A percentile compares a stretch with the other conserved stretches of the same genome.
Evolutionary conservation across 2,113 vertebrate species (phyloP).

Genomic region (Rhabdornis inornatus): DNA sequence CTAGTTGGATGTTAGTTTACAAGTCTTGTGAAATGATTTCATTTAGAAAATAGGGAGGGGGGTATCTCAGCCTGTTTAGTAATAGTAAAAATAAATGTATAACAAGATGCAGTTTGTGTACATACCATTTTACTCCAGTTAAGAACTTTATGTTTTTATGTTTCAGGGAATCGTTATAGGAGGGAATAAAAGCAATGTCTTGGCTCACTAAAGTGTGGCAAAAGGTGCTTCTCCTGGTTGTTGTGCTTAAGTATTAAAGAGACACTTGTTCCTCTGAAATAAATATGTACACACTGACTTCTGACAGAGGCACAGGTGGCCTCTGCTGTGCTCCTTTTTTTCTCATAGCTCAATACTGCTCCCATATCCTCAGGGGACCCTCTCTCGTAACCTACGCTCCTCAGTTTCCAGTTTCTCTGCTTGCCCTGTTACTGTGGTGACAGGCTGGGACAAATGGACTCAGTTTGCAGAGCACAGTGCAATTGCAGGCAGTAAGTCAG

Average conservation of each 20-base stretch:
- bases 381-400: neutral
- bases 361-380: neutral
- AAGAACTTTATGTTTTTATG: neutral
- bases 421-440: neutral
- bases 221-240: neutral
- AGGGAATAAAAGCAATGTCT: neutral
- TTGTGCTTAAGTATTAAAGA: neutral
- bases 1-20: neutral
- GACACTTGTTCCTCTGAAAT: neutral
- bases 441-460: neutral
- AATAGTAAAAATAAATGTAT: neutral
- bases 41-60: neutral
- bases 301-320: neutral
- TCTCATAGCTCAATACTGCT: rapidly evolving
- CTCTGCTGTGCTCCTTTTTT: neutral
- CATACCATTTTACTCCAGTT: rapidly evolving
- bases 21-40: neutral
- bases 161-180: neutral
- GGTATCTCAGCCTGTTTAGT: neutral
- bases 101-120: neutral
- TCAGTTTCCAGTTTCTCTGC: neutral
- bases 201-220: neutral
- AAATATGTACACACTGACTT: rapidly evolving
- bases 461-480: neutral
- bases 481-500: neutral